These are phyloP conservation scores for Triplophysa yarkandensis DNA, from an alignment of 2,797 vertebrate genomes.

Conservation along the genomic window DNA sequence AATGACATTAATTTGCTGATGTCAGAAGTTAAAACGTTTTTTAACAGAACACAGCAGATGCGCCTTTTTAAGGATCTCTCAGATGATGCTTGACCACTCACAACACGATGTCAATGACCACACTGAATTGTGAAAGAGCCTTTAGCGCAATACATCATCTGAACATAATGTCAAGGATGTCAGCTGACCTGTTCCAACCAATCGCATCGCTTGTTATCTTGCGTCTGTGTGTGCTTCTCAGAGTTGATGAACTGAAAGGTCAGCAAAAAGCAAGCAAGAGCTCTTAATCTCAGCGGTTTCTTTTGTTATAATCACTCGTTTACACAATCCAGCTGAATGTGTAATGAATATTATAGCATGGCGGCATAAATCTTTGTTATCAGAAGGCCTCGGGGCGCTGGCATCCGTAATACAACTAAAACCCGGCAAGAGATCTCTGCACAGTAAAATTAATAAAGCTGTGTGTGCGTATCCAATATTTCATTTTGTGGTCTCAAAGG, in stretches of 20 bases:
- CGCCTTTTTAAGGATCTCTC: not conserved
- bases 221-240: conserved; percentile 18
- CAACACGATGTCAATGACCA: conserved; percentile 59
- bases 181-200: conserved; percentile 50
- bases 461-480: not conserved
- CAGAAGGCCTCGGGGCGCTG: conserved; percentile 38
- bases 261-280: conserved; percentile 51
- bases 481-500: not conserved
- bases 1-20: not conserved
- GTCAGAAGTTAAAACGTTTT: not conserved
- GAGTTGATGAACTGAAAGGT: conserved; percentile 43
- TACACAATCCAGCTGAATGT: conserved; percentile 53
- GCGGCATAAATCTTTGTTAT: conserved; percentile 48
- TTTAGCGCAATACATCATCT: conserved; percentile 47
- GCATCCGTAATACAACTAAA: conserved; percentile 28
- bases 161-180: conserved; percentile 35
- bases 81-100: conserved; percentile 43
- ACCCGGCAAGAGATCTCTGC: not conserved
- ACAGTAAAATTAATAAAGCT: conserved; percentile 19
- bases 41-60: not conserved
- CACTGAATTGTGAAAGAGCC: conserved; percentile 60
- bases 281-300: conserved; percentile 44
- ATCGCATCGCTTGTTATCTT: conserved; percentile 59
- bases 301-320: conserved; percentile 36
- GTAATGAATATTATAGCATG: conserved; percentile 52